Evolutionary conservation across 2,888 invertebrate species (phyloP).

Genomic region (Acronicta psi): DNA sequence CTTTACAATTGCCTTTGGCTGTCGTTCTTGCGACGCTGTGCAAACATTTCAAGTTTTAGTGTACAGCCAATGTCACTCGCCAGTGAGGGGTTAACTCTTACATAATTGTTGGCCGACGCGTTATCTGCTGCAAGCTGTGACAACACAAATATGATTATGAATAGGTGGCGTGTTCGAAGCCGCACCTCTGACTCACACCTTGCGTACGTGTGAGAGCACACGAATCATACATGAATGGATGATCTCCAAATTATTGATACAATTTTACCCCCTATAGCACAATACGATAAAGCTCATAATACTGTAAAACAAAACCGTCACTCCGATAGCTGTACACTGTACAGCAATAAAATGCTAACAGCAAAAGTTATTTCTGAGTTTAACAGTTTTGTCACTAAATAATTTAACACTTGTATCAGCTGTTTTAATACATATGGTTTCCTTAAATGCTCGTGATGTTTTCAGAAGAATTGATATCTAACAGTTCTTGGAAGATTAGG

Average conservation of each 20-base stretch:
- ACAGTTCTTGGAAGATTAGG: slow-evolving; percentile 23
- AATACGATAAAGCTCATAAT: slow-evolving; percentile 13
- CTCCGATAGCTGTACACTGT: slow-evolving; percentile 5
- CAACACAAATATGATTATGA: slow-evolving; percentile 54
- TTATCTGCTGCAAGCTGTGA: slow-evolving; percentile 58
- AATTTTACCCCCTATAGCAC: slow-evolving; percentile 14
- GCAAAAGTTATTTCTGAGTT: slow-evolving; percentile 17
- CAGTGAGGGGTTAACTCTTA: slow-evolving; percentile 52
- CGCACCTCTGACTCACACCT: slow-evolving; percentile 50
- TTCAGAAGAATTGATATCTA: slow-evolving; percentile 17
- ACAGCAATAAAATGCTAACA: background rate
- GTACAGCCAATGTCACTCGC: slow-evolving; percentile 49
- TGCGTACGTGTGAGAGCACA: slow-evolving; percentile 41
- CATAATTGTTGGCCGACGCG: slow-evolving; percentile 49
- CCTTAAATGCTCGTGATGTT: slow-evolving; percentile 28
- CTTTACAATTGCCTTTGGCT: slow-evolving; percentile 33
- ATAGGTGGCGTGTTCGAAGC: slow-evolving; percentile 49
- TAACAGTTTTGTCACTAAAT: slow-evolving; percentile 29
- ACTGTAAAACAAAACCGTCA: background rate
- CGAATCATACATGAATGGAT: slow-evolving; percentile 16
- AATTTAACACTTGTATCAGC: slow-evolving; percentile 48
- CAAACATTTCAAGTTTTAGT: slow-evolving; percentile 53
- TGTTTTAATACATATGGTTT: slow-evolving; percentile 52
- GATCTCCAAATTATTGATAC: slow-evolving; percentile 9
- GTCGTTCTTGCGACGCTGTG: slow-evolving; percentile 32